Evolutionary conservation across 2,113 vertebrate species (phyloP).

Genomic region (Emydura subglobosa): DNA sequence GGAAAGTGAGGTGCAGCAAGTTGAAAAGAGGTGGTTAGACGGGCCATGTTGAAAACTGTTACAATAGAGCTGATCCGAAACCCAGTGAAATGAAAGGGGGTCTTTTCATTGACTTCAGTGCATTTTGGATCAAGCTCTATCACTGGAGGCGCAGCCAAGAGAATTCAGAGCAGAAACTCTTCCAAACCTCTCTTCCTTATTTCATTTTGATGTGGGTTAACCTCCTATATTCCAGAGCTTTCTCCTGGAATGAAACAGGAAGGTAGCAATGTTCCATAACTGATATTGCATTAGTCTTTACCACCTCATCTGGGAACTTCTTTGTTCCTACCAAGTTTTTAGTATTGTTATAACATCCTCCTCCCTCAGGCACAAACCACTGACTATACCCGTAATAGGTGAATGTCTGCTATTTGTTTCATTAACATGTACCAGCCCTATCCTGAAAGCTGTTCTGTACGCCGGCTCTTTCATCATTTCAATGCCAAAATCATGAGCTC

Average conservation of each 20-base stretch:
- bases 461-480: not conserved
- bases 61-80: not conserved
- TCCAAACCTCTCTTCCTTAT: not conserved
- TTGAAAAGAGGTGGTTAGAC: not conserved
- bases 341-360: slow-evolving; percentile 23
- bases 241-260: not conserved
- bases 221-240: not conserved
- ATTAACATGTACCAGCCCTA: not conserved
- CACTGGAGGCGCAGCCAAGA: not conserved
- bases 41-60: not conserved
- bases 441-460: not conserved
- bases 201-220: not conserved
- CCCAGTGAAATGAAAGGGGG: slow-evolving; percentile 12
- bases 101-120: slow-evolving; percentile 23
- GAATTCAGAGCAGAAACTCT: slow-evolving; percentile 20
- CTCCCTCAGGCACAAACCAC: not conserved
- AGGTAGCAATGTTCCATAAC: not conserved
- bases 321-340: slow-evolving; percentile 16
- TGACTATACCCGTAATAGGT: not conserved
- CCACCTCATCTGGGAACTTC: not conserved
- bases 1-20: not conserved
- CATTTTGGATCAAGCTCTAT: slow-evolving; percentile 17
- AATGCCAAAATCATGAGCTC: not conserved
- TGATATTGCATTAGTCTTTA: not conserved
- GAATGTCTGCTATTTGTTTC: slow-evolving; percentile 10